Evolutionary conservation across 2,888 invertebrate genomes (phyloP).

Genomic region (Drosophila paramelanica): DNA sequence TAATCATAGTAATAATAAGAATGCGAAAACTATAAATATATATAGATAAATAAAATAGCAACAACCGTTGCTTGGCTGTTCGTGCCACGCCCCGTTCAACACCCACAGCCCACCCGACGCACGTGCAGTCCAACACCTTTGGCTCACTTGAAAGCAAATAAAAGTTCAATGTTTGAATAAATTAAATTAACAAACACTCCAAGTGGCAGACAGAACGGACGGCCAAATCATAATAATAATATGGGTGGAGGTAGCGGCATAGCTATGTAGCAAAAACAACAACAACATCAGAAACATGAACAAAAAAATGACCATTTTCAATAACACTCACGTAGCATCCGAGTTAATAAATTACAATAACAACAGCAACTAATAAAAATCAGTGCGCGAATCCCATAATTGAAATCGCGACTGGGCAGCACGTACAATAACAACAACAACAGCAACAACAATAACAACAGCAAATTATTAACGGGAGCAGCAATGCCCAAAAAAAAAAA

Average conservation of each 20-base stretch:
- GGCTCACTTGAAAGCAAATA: conserved; percentile 59
- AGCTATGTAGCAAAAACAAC: conserved; percentile 23
- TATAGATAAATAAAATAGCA: conserved; percentile 9
- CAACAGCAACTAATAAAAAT: conserved; percentile 3
- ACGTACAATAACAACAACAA: conserved; percentile 50
- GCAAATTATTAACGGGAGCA: conserved; percentile 57
- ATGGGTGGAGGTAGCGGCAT: conserved; percentile 52
- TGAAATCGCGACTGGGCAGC: conserved; percentile 44
- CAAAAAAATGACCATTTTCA: conserved; percentile 76
- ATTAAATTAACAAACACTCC: conserved; percentile 48
- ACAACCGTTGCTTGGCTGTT: conserved; percentile 48
- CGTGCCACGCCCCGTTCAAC: conserved; percentile 33
- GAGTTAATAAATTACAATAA: conserved; percentile 71
- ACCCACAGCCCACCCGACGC: background rate
- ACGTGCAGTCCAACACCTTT: conserved; percentile 34
- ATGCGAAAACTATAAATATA: background rate
- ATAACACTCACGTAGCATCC: conserved; percentile 78
- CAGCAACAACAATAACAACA: conserved; percentile 26
- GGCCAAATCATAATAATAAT: conserved; percentile 33
- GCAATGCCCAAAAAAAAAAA: conserved; percentile 35
- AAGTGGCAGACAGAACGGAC: conserved; percentile 10
- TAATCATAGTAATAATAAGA: conserved; percentile 10
- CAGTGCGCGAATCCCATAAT: conserved; percentile 37
- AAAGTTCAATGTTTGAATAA: conserved; percentile 78
- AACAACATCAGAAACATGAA: conserved; percentile 45